Conservation (phyloP, 92 coral and sea anemone genomes). For the Paramuricea clavata region DNA sequence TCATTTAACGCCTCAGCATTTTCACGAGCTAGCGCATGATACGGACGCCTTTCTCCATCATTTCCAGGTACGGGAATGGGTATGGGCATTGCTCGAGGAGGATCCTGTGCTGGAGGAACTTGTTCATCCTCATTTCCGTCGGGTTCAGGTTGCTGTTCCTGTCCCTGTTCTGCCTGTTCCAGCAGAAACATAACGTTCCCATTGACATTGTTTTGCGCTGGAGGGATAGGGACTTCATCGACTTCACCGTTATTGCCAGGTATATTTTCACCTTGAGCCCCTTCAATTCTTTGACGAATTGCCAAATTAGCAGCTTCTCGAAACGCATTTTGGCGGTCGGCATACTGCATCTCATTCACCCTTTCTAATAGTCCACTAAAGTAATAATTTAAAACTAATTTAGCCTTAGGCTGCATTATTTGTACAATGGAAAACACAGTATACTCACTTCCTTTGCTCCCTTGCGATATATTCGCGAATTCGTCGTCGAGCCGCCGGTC, state of each 20-base stretch:
- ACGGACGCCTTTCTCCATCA: neutral
- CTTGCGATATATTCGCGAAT: slow-evolving; percentile 11
- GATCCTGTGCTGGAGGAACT: neutral
- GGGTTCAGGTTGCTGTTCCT: too few species aligned
- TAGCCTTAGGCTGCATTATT: too few species aligned
- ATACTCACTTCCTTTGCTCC: slow-evolving; percentile 24
- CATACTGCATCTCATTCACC: slow-evolving; percentile 30
- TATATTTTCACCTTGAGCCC: too few species aligned
- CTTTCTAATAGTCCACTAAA: slow-evolving; percentile 18
- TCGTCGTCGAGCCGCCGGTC: neutral
- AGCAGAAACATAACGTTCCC: too few species aligned
- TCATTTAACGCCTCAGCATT: neutral
- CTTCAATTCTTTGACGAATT: neutral
- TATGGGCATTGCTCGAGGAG: neutral
- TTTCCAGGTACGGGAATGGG: neutral
- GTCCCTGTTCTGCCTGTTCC: too few species aligned
- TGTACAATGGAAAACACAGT: neutral
- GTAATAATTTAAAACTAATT: too few species aligned
- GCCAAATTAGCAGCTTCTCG: neutral
- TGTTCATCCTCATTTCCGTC: too few species aligned
- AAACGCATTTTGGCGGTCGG: slow-evolving; percentile 1
- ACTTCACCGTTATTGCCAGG: too few species aligned
- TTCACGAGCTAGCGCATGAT: neutral
- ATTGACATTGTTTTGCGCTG: too few species aligned
- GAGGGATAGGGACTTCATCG: too few species aligned